Evolutionary conservation across 2,113 vertebrate species (phyloP).

Genomic region (Ciconia maguari): DNA sequence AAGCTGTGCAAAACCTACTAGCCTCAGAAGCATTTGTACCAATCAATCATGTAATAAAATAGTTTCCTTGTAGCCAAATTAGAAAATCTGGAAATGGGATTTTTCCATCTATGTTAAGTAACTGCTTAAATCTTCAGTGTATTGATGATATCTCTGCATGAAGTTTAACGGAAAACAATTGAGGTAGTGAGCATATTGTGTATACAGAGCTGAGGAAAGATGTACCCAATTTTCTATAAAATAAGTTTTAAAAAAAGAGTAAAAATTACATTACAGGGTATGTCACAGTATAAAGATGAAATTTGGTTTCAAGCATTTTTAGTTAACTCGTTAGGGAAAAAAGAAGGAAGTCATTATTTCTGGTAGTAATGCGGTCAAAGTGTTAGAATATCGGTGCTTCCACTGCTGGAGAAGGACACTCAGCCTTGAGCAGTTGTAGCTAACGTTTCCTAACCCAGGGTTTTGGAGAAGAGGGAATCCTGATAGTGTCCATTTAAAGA

Average conservation of each 20-base stretch:
- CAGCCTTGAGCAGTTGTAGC: not conserved
- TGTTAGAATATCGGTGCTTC: not conserved
- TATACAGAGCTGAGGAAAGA: not conserved
- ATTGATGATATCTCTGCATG: not conserved
- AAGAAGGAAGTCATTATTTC: not conserved
- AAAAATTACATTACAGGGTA: not conserved
- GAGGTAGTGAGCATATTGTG: not conserved
- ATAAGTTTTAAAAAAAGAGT: not conserved
- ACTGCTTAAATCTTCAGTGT: not conserved
- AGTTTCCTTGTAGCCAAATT: not conserved
- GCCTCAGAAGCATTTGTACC: not conserved
- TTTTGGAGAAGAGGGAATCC: not conserved
- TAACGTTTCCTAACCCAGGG: fast-evolving
- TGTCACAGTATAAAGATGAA: not conserved
- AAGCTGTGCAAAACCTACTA: not conserved
- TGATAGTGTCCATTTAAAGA: not conserved
- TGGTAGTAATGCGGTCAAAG: not conserved
- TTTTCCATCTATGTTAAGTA: not conserved
- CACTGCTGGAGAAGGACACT: not conserved
- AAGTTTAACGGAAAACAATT: not conserved
- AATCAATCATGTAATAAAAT: not conserved
- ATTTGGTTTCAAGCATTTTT: not conserved
- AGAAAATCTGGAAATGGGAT: not conserved
- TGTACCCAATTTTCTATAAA: not conserved
- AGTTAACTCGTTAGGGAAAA: not conserved